Evolutionary conservation across 2,797 vertebrate species (phyloP), one percentile per base, ranked within the genome.

Genomic region (Otolemur crassicaudatus): DNA sequence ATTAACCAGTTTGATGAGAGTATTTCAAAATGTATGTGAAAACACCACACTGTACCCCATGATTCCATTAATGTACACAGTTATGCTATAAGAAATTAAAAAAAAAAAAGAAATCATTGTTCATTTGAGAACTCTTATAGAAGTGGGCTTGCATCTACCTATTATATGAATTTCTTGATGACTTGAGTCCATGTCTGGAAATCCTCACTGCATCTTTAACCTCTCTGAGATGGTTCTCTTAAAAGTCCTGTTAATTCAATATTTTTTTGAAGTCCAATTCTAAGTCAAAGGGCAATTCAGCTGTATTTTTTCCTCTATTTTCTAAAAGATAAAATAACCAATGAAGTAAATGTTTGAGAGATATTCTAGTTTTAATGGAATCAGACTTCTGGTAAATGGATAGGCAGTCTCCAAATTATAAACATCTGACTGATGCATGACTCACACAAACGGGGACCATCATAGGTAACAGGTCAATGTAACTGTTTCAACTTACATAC

Each of bases 311-410:
- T 22, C 9, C 49, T 56, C 29, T 60, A 43, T 20, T 85, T 89
- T 85, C 46, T 85, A 69, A 82, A 87, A 43, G 65, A 75, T 58
- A 56, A 96, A 58, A 60, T 19, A 46, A 12, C 43, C 34, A 90
- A 4, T 56, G 43, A 92, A 23, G 16, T 65, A 85, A 93, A 80
- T 72, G 13, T 84, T 61, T 75, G 13, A 80, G 58, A 90, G 29
- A 87, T 85, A 58, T 37, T 61, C 31, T 79, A 86, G 29, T 86
- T 92, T 83, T 86, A 94, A 70, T 60, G n/a, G 60, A 82, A 81
- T 80, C 5, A 58, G 17, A 80, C 20, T 96, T 91, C 31, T 60
- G 11, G 40, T 79, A 31, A 94, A 75, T 80, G 37, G 49, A 49
- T 12, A 49, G 46, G 46, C 46, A 49, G 46, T 14, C 46, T 49